Conservation (phyloP, 2,113 vertebrate species). For the Aix galericulata region DNA sequence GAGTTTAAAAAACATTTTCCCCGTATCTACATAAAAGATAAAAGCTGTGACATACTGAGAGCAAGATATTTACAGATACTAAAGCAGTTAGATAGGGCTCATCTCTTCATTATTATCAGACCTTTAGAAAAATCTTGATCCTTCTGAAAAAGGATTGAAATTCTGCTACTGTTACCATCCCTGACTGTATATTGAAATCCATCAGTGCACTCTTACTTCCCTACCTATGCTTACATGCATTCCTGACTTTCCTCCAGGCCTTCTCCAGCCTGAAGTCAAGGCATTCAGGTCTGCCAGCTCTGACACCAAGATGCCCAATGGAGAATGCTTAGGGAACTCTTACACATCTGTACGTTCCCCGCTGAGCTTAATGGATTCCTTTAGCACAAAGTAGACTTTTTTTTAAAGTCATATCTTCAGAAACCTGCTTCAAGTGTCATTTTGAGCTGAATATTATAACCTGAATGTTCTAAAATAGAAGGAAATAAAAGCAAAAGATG, state of each 20-base stretch:
- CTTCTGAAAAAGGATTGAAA: neutral
- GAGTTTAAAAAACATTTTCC: neutral
- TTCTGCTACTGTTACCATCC: neutral
- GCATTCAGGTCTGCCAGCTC: neutral
- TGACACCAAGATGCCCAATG: neutral
- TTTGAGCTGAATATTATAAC: slow-evolving; percentile 11
- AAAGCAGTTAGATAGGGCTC: neutral
- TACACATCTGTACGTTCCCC: neutral
- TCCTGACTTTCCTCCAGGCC: neutral
- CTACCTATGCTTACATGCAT: neutral
- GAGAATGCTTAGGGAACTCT: neutral
- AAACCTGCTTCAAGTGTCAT: neutral
- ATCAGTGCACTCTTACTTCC: neutral
- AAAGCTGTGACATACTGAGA: accelerated
- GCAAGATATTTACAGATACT: neutral
- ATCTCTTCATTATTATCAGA: neutral
- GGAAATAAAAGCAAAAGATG: slow-evolving; percentile 39
- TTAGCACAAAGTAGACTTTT: neutral
- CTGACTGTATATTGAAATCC: neutral
- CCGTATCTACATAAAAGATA: accelerated
- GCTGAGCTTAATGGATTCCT: slow-evolving; percentile 7
- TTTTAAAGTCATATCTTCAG: neutral
- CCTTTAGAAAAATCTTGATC: neutral
- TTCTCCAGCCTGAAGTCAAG: neutral
- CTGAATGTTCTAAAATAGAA: slow-evolving; percentile 27